A percentile compares a stretch with the other conserved stretches of the same genome.
Conservation (phyloP, 2,113 vertebrate genomes). For the Hyperopisus bebe region DNA sequence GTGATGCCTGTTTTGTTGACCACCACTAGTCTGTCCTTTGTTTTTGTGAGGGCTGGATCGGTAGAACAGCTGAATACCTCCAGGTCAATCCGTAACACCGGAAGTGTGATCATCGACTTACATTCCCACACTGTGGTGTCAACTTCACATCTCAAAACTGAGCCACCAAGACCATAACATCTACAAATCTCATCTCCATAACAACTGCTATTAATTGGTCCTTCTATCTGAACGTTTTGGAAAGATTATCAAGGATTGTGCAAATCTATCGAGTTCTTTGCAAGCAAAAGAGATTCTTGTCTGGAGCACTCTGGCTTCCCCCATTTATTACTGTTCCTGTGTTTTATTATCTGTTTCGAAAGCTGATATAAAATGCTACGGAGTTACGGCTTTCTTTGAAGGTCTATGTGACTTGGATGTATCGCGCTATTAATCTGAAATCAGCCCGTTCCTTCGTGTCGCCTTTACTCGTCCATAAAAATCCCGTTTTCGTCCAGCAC, state of each 20-base stretch:
- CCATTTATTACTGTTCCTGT: background rate
- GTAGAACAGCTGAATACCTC: background rate
- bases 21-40: background rate
- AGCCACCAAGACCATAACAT: background rate
- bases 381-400: background rate
- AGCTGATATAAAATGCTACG: background rate
- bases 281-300: background rate
- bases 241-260: background rate
- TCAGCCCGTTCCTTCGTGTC: background rate
- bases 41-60: background rate
- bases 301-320: background rate
- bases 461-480: background rate
- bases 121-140: background rate
- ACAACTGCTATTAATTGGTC: background rate
- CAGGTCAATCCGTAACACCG: background rate
- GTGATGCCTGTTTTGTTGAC: background rate
- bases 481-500: background rate
- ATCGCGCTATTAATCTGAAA: background rate
- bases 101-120: background rate
- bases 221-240: background rate
- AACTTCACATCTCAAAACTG: background rate
- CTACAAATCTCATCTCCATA: background rate
- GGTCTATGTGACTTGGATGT: background rate
- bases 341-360: slow-evolving; percentile 1
- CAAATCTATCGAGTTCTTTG: background rate